Percentiles rank a stretch among this genome's conserved stretches.
Conservation (phyloP, 2,888 invertebrate species). For the Heteromurus nitidus region DNA sequence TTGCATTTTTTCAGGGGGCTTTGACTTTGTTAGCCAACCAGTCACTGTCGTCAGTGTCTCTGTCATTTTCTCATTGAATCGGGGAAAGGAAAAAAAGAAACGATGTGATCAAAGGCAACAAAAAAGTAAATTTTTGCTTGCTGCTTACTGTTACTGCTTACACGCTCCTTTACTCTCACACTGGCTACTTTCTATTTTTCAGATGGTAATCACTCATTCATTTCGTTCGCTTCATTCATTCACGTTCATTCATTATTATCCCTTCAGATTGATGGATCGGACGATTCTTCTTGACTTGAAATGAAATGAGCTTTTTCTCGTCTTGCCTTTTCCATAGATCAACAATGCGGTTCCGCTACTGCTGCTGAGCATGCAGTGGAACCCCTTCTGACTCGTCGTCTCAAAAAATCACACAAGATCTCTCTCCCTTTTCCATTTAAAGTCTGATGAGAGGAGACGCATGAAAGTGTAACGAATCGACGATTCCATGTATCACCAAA, state of each 20-base stretch:
- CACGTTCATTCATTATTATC: conserved; percentile 71
- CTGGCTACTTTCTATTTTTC: conserved; percentile 41
- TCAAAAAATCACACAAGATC: neutral
- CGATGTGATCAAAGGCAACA: conserved; percentile 22
- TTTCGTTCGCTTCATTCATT: conserved; percentile 57
- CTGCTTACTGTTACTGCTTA: too few species aligned
- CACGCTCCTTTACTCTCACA: too few species aligned
- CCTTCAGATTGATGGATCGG: conserved; percentile 71
- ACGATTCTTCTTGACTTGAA: conserved; percentile 68
- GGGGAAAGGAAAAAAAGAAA: too few species aligned
- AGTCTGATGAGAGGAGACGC: conserved; percentile 16
- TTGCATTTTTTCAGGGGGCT: conserved; percentile 54
- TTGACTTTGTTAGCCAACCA: conserved; percentile 50
- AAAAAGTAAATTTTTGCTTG: neutral
- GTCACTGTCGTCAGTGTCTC: conserved; percentile 30
- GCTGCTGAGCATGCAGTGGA: conserved; percentile 11
- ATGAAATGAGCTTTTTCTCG: conserved; percentile 67
- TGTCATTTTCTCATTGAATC: conserved; percentile 56
- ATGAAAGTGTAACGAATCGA: conserved; percentile 45
- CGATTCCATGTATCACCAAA: conserved; percentile 29
- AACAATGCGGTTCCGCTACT: conserved; percentile 7
- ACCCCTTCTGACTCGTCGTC: conserved; percentile 29
- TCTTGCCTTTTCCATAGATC: conserved; percentile 28
- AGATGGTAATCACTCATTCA: conserved; percentile 68
- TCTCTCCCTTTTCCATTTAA: neutral